Base-by-base conservation (phyloP, 2,113 vertebrate genomes). In the Amazona guildingii region DNA sequence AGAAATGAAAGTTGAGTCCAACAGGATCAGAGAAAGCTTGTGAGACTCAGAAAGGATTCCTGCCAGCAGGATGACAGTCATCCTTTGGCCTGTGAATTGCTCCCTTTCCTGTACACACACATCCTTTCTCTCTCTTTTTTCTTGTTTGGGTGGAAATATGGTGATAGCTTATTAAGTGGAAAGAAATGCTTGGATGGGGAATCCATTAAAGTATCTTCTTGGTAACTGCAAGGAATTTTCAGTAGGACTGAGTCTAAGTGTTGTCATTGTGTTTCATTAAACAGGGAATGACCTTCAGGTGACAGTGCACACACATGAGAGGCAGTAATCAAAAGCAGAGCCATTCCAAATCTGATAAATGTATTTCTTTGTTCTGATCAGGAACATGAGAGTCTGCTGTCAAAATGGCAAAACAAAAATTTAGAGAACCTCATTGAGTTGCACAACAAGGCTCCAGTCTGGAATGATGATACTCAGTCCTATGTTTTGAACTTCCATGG, bases 401-500 rank as follows among this genome's bases (percentile, higher is more conserved):
- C 97, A 88, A 98, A 98, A 94, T 99, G 99, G 98, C 99, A 99
- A 95, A 99, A 92, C 82, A 98, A 98, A 88, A 96, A 98, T 15
- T 94, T 99, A 97, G 99, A 99, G 59, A 99, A 99, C 95, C 97
- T 99, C 74, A 99, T 99, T 13, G 99, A 99, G 94, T 83, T 99
- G 94, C 99, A 99, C 98, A 99, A 99, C 94, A 99, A 99, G 92
- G 99, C 99, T 31, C 99, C 99, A 0, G 98, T 99, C 84, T 99
- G 99, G 99, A 99, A 99, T 5, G 99, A 99, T 7, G 99, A 99
- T 97, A 99, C 99, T 1, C 99, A 99, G 88, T 99, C 99, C 4
- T 99, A 99, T 4, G 99, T 99, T 95, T 98, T 99, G 27, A 99
- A 99, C 96, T 99, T 99, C 97, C 99, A 99, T 12, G 99, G 99